Base-by-base conservation (phyloP, 2,888 invertebrate genomes). In the Piscicola geometra region DNA sequence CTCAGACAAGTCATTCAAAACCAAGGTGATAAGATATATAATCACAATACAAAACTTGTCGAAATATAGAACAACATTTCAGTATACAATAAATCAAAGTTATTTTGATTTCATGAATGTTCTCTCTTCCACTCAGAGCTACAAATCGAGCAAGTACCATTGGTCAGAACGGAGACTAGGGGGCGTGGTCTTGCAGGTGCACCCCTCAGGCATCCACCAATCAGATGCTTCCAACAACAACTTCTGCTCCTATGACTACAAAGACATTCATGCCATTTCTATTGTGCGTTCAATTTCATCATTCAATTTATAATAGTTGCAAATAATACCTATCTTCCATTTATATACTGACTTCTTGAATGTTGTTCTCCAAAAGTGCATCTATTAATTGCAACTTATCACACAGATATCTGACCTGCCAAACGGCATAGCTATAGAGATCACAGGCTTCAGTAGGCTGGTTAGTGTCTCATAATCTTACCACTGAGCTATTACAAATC, bases 111-210 rank as follows among this genome's bases (percentile, higher is more conserved):
- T n/a, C n/a, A n/a, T n/a, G n/a, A n/a, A n/a, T n/a, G n/a, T n/a
- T n/a, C n/a, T n/a, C n/a, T n/a, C n/a, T n/a, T n/a, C n/a, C n/a
- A n/a, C n/a, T 82, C 75, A 93, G 92, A 89, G 90, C 82, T 95
- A 91, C 86, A 91, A 92, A 86, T 93, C 93, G 3, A 93, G 92
- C 86, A 98, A 99, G 87, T 91, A 93, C 83, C 96, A 97, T 83
- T 99, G 98, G 97, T 94, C 95, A 69, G 95, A 95, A 74, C 92
- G 91, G 50, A 89, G 92, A 78, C 88, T 95, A 64, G 93, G 94
- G 0, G 90, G 94, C 28, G 90, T 92, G 33, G 87, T 99, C 77
- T 94, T 96, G 88, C 92, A 96, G 0, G 93, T 93, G n/a, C 91
- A 93, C 0, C 92, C 92, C 84, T 92, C 94, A 36, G 86, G 99